A percentile compares a stretch with the other conserved stretches of the same genome.
phyloP scores from a whole-genome alignment of 2,113 vertebrate genomes.

The Gallinago undulata region DNA sequence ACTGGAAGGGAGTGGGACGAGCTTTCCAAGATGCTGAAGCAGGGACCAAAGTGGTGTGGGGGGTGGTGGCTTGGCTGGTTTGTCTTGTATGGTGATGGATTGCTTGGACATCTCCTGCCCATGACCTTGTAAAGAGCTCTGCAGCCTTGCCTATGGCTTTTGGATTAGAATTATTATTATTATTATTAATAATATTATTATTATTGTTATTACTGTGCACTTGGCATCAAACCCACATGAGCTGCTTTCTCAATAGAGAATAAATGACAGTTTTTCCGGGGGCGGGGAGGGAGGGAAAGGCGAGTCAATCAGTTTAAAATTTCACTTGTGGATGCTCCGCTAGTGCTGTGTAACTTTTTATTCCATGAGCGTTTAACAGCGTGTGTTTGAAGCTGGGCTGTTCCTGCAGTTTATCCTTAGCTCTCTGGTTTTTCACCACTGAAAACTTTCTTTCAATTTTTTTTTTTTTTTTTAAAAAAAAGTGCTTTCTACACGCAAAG shows the following conservation, averaged over 20 bases:
- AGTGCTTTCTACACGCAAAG: background rate
- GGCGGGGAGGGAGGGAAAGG: background rate
- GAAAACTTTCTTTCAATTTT: background rate
- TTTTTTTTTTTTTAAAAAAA: background rate
- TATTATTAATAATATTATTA: background rate
- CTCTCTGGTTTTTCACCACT: background rate
- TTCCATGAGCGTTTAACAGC: background rate
- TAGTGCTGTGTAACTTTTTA: background rate
- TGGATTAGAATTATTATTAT: background rate
- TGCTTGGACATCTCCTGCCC: background rate
- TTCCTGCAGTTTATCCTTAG: background rate
- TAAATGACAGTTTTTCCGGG: background rate
- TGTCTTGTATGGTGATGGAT: background rate
- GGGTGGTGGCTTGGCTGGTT: background rate
- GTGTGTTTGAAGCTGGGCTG: background rate
- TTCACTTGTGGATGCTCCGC: background rate
- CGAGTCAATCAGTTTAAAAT: background rate
- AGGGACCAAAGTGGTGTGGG: rapidly evolving
- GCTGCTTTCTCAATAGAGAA: background rate
- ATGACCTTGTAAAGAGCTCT: background rate
- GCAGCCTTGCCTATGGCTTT: background rate
- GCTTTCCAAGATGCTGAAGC: background rate
- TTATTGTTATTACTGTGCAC: background rate
- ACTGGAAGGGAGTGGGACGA: rapidly evolving
- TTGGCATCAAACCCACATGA: background rate